phyloP scores from a whole-genome alignment of 2,113 vertebrate species.

The Narcine bancroftii region DNA sequence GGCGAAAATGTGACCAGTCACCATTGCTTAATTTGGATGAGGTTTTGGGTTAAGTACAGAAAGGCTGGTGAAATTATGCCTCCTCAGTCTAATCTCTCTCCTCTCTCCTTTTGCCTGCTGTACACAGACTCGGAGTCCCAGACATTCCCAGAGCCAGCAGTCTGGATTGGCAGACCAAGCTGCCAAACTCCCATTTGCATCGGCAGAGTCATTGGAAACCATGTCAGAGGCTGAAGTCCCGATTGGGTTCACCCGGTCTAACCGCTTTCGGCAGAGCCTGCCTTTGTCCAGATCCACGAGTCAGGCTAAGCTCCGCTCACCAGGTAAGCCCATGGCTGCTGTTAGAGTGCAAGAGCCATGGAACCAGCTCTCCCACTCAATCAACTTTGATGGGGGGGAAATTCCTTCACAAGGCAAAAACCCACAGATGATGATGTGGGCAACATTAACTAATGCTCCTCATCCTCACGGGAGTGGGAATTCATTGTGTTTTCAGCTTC shows the following conservation, averaged over 20 bases:
- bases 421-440: not conserved
- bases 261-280: constrained; percentile 93
- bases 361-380: not conserved
- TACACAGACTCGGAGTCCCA: constrained; percentile 80
- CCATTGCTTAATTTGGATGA: not conserved
- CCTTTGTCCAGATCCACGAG: constrained; percentile 90
- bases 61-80: not conserved
- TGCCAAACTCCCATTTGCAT: constrained; percentile 91
- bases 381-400: too few relatives aligned
- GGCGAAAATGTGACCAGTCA: not conserved
- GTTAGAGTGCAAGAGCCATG: not conserved
- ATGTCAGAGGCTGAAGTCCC: constrained; percentile 97
- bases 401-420: not conserved
- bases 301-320: constrained; percentile 92
- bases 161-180: constrained; percentile 92
- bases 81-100: not conserved
- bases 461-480: not conserved
- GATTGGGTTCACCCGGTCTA: constrained; percentile 93
- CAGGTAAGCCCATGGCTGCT: constrained; percentile 61
- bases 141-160: constrained; percentile 89
- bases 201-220: constrained; percentile 91
- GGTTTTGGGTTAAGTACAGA: not conserved
- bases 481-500: not conserved
- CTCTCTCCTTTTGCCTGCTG: not conserved
- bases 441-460: not conserved